Conservation (phyloP, 2,888 invertebrate species). For the Papilio elwesi region DNA sequence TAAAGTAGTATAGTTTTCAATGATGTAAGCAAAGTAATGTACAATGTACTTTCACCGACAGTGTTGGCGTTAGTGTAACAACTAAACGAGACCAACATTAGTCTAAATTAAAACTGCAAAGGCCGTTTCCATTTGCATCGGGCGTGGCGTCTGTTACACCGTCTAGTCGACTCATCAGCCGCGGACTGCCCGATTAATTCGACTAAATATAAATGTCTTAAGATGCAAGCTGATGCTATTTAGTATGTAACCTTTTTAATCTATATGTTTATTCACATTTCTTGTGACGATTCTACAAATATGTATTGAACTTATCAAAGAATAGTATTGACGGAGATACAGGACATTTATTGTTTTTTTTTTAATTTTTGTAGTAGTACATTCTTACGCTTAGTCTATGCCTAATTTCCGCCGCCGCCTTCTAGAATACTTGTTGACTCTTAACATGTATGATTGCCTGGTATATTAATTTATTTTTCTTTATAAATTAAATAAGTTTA, state of each 20-base stretch:
- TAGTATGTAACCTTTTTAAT: background rate
- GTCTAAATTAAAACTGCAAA: slow-evolving; percentile 64
- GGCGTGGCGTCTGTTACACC: slow-evolving; percentile 78
- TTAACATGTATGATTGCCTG: slow-evolving; percentile 1
- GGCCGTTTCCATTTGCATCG: slow-evolving; percentile 80
- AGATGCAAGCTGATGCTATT: slow-evolving; percentile 48
- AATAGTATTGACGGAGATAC: too few relatives aligned
- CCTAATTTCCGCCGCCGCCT: too few relatives aligned
- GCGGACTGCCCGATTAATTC: slow-evolving; percentile 67
- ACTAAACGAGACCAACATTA: slow-evolving; percentile 45
- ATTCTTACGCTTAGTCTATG: too few relatives aligned
- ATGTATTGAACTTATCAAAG: too few relatives aligned
- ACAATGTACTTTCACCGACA: slow-evolving; percentile 34
- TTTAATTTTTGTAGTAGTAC: too few relatives aligned
- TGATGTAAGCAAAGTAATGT: too few relatives aligned
- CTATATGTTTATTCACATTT: background rate
- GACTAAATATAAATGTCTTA: slow-evolving; percentile 50
- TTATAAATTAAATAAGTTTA: too few relatives aligned
- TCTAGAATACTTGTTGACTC: too few relatives aligned
- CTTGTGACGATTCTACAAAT: too few relatives aligned
- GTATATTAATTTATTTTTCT: background rate
- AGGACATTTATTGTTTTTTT: too few relatives aligned
- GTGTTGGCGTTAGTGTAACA: slow-evolving; percentile 18
- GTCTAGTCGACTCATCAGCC: slow-evolving; percentile 80
- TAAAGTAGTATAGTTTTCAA: too few relatives aligned